Conservation (phyloP, 2,113 vertebrate species). For the Gymnobelideus leadbeateri region DNA sequence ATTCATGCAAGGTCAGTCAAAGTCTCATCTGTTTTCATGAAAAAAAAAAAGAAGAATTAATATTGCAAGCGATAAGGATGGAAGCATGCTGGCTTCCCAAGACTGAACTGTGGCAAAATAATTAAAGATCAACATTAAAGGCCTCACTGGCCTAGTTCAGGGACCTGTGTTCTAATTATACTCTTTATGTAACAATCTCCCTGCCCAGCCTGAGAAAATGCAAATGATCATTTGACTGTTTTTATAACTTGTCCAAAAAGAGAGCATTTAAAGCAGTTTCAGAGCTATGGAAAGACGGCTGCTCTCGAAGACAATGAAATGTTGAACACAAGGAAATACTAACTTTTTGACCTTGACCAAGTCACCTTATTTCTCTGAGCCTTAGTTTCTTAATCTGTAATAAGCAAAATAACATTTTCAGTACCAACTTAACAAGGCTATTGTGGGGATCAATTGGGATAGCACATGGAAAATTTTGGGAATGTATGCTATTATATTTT, state of each 20-base stretch:
- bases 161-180: neutral
- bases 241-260: neutral
- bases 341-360: neutral
- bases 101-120: neutral
- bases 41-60: neutral
- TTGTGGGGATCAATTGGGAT: neutral
- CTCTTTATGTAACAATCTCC: neutral
- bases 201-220: neutral
- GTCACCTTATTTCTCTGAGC: neutral
- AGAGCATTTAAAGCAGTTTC: neutral
- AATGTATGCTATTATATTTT: neutral
- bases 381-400: neutral
- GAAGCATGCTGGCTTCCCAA: neutral
- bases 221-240: neutral
- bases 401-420: neutral
- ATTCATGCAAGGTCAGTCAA: neutral
- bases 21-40: neutral
- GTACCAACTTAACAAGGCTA: neutral
- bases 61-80: neutral
- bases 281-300: neutral
- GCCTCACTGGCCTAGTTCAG: neutral
- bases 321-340: too few relatives aligned
- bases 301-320: neutral
- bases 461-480: neutral
- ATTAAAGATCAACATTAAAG: neutral